Conservation (phyloP, 2,113 vertebrate genomes). For the Notarius lentiginosus region DNA sequence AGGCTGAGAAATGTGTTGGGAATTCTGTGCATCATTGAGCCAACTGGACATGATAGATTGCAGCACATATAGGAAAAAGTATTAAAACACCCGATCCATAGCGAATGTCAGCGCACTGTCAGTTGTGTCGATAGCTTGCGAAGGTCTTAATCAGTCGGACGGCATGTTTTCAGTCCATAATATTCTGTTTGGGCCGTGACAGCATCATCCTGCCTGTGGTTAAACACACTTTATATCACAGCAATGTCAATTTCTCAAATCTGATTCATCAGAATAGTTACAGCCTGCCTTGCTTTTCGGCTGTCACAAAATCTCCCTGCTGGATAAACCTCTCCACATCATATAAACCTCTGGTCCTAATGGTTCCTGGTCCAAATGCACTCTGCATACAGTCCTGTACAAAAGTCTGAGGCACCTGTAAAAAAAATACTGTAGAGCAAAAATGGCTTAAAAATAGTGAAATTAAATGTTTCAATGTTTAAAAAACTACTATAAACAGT, state of each 20-base stretch:
- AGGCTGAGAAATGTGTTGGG: neutral
- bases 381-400: neutral
- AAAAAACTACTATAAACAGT: too few species aligned
- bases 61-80: neutral
- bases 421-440: too few species aligned
- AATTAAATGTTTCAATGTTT: too few species aligned
- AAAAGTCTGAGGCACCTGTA: too few species aligned
- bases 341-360: neutral
- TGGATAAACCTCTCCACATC: neutral
- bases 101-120: slow-evolving; percentile 3
- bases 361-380: neutral
- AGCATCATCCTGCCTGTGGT: neutral
- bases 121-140: neutral
- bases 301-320: neutral
- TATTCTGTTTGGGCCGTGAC: neutral
- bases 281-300: neutral
- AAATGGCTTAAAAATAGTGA: too few species aligned
- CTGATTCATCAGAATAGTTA: neutral
- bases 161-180: neutral
- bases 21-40: slow-evolving; percentile 15
- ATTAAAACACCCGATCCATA: slow-evolving; percentile 12
- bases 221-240: neutral
- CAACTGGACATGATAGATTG: slow-evolving; percentile 7
- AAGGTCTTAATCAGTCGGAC: slow-evolving; percentile 14
- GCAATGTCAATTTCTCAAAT: neutral